Base-by-base conservation (phyloP, 92 coral and sea anemone genomes). In the Porites lobata region DNA sequence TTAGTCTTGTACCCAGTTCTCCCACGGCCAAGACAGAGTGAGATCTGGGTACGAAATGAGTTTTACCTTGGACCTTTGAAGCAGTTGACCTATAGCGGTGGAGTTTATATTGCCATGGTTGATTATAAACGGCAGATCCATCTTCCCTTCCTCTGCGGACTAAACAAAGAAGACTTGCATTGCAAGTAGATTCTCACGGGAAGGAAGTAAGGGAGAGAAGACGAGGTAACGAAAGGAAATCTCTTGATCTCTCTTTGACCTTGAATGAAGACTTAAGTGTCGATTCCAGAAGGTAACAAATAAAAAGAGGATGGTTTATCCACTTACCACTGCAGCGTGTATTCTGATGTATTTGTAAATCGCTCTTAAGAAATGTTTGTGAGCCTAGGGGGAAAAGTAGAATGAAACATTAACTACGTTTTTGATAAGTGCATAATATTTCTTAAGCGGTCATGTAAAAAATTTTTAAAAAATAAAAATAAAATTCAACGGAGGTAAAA, bases 31-130 rank as follows among this genome's bases (percentile, higher is more conserved):
- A 38, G 47, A 38, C 47, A 38, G 47, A 38, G 47, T 38, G 47
- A 38, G 47, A 38, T 38, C 47, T 38, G 6, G 47, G 47, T 38
- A 67, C 9, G 12, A 67, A 10, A 67, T 19, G 1, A 11, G 38
- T 24, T 69, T 8, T 82, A 91, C 96, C 91, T 91, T 94, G 12
- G 96, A 92, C 54, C 91, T 90, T 20, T 80, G 61, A 9, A 94
- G 58, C 43, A 94, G 52, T 83, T 71, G 80, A 24, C 50, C 80
- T 26, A 86, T 68, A 26, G 66, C 69, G 50, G 88, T 80, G 74
- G 59, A 76, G 17, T 78, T 80, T 29, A 94, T 20, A 56, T 75
- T 87, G 5, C 84, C 98, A 74, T 94, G 98, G 68, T 92, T 90
- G 73, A 89, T 91, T 50, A 94, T 85, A 58, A 82, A 94, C 9